A percentile compares a stretch with the other conserved stretches of the same genome.
Conservation (phyloP, 2,113 vertebrate genomes). For the Chloroceryle aenea region DNA sequence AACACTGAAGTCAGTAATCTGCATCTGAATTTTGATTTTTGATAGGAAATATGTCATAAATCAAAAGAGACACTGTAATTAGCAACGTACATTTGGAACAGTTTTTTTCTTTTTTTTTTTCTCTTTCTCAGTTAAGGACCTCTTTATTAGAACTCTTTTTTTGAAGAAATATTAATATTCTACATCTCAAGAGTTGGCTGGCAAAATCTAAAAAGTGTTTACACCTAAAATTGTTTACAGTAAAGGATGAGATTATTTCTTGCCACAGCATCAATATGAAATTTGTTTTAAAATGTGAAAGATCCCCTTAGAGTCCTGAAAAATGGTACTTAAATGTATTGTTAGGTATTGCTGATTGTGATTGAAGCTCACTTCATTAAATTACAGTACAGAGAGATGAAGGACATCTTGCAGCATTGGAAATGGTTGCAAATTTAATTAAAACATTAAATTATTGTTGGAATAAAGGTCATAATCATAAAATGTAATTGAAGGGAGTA, state of each 20-base stretch:
- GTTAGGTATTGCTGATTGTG: constrained; percentile 39
- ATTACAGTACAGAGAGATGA: constrained; percentile 49
- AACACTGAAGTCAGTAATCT: neutral
- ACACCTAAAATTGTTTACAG: neutral
- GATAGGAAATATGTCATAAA: neutral
- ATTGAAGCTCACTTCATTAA: constrained; percentile 70
- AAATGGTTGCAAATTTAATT: constrained; percentile 72
- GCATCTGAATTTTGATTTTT: neutral
- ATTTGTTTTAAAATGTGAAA: constrained; percentile 28
- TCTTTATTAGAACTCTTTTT: neutral
- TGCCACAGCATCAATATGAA: neutral
- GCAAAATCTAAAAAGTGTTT: neutral
- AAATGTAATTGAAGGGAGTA: constrained; percentile 68
- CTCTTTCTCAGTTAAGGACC: neutral
- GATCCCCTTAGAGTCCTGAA: neutral
- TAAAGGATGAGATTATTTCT: neutral
- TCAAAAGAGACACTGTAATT: neutral
- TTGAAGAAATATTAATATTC: neutral
- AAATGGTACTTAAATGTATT: constrained; percentile 53
- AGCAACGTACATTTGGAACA: neutral
- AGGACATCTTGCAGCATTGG: constrained; percentile 62
- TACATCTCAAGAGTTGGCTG: neutral
- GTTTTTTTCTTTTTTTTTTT: neutral
- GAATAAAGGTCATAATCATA: constrained; percentile 74
- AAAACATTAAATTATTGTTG: constrained; percentile 75